A percentile compares a stretch with the other conserved stretches of the same genome.
Conservation (phyloP, 2,888 invertebrate genomes). For the Tetanocera ferruginea region DNA sequence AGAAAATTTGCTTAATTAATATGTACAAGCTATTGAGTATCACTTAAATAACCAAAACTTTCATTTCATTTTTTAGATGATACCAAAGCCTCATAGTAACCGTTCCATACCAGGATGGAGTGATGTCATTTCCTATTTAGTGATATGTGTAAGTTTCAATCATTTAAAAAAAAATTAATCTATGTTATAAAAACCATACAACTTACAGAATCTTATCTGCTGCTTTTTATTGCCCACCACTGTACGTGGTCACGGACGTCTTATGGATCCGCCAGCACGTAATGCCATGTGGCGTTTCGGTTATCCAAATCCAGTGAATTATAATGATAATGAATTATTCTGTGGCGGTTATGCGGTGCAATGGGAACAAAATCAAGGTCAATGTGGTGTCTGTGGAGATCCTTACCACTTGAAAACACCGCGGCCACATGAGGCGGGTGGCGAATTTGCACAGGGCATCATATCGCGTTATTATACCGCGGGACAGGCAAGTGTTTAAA, state of each 20-base stretch:
- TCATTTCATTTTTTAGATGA: not conserved
- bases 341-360: constrained; percentile 93
- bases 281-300: constrained; percentile 97
- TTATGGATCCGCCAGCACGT: constrained; percentile 93
- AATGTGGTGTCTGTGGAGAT: constrained; percentile 93
- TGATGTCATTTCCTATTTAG: not conserved
- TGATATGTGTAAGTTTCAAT: not conserved
- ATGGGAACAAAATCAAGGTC: constrained; percentile 87
- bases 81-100: not conserved
- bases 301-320: constrained; percentile 93
- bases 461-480: constrained; percentile 84
- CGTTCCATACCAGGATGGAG: not conserved
- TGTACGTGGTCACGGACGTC: constrained; percentile 83
- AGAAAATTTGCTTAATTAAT: too few relatives aligned
- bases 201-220: not conserved
- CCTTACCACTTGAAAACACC: constrained; percentile 79
- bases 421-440: constrained; percentile 91
- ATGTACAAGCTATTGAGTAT: too few relatives aligned
- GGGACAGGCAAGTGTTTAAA: constrained; percentile 77
- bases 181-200: too few relatives aligned
- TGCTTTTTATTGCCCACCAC: constrained; percentile 41
- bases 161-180: too few relatives aligned
- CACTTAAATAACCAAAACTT: not conserved
- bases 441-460: constrained; percentile 87
- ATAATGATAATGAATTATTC: constrained; percentile 93